A percentile compares a stretch with the other conserved stretches of the same genome.
Conservation (phyloP, 2,888 invertebrate species). For the Spilarctia lutea region DNA sequence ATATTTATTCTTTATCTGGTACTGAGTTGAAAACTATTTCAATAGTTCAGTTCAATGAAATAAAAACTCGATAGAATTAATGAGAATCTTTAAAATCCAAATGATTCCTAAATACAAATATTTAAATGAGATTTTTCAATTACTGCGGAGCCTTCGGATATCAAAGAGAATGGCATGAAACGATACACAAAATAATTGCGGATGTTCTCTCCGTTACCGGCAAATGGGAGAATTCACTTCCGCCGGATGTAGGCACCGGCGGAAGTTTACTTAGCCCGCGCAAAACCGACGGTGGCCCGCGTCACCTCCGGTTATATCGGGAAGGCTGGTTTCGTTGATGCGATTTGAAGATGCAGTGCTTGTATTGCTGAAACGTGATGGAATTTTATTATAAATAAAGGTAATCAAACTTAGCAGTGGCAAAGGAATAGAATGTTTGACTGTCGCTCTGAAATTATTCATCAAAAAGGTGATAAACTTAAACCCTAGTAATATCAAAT, state of each 20-base stretch:
- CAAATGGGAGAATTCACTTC: conserved; percentile 76
- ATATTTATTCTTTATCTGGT: too few species aligned
- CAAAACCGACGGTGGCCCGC: conserved; percentile 67
- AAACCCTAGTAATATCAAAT: not conserved
- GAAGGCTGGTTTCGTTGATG: conserved; percentile 26
- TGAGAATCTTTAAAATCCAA: not conserved
- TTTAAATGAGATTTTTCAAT: conserved; percentile 42
- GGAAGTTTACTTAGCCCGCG: conserved; percentile 81
- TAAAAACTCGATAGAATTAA: not conserved
- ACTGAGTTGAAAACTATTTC: too few species aligned
- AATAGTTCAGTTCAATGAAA: too few species aligned
- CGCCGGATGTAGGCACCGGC: conserved; percentile 70
- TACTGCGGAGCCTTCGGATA: conserved; percentile 38
- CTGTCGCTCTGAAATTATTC: not conserved
- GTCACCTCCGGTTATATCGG: conserved; percentile 62
- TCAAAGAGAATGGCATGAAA: conserved; percentile 56
- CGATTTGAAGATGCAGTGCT: conserved; percentile 27
- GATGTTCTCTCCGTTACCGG: conserved; percentile 69
- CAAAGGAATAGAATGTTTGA: too few species aligned
- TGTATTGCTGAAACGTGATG: not conserved
- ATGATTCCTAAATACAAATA: conserved; percentile 7
- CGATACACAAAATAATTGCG: conserved; percentile 73
- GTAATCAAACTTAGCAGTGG: not conserved
- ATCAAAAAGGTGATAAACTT: not conserved
- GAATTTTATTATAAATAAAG: not conserved